Conservation (phyloP, 2,113 vertebrate species). For the Vidua macroura region DNA sequence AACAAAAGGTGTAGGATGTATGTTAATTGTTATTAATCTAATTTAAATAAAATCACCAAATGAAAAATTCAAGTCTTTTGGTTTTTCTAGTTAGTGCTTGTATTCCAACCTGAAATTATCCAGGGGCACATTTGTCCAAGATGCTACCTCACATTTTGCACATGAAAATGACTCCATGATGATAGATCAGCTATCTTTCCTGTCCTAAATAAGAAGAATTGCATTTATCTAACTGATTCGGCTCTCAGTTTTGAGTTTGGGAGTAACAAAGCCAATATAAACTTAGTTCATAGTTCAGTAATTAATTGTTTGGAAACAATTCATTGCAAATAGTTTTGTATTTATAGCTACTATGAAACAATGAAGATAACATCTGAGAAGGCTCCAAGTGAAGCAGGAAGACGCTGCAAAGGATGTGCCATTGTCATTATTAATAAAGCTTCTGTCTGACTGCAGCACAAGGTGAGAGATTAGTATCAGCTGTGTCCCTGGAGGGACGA, state of each 20-base stretch:
- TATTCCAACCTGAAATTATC: background rate
- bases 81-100: background rate
- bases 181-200: background rate
- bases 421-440: conserved; percentile 60
- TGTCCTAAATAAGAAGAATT: background rate
- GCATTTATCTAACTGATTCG: background rate
- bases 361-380: conserved; percentile 64
- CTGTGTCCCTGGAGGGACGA: conserved; percentile 22
- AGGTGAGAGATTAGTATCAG: conserved; percentile 56
- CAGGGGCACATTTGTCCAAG: background rate
- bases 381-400: conserved; percentile 59
- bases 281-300: conserved; percentile 25
- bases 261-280: background rate
- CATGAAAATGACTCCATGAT: background rate
- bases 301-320: conserved; percentile 54
- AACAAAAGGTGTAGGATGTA: background rate
- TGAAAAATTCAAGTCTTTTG: background rate
- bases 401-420: conserved; percentile 37
- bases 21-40: background rate
- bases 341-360: conserved; percentile 58
- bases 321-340: conserved; percentile 31
- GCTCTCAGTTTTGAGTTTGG: background rate
- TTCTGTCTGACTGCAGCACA: conserved; percentile 15
- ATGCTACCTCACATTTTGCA: background rate
- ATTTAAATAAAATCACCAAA: background rate